Conservation (phyloP, 2,888 invertebrate genomes). For the Phaonia tiefii region DNA sequence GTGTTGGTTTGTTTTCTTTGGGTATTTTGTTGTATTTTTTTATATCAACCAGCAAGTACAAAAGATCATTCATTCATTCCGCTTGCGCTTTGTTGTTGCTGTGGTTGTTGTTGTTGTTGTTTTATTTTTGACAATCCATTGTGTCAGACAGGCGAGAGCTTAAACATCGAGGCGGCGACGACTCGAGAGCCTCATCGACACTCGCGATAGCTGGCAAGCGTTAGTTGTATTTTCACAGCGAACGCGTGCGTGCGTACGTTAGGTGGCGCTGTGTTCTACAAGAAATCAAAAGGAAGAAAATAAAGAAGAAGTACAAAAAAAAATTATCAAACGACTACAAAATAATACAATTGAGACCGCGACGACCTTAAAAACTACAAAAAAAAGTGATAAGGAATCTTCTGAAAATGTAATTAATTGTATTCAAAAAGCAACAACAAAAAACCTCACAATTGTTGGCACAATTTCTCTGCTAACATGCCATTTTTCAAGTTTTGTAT, state of each 20-base stretch:
- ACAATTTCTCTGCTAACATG: no score
- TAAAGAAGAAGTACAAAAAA: not conserved
- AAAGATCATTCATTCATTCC: constrained; percentile 33
- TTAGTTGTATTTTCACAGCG: constrained; percentile 68
- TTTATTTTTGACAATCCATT: constrained; percentile 34
- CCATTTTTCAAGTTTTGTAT: no score
- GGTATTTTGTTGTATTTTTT: constrained; percentile 7
- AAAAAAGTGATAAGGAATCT: no score
- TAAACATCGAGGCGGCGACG: not conserved
- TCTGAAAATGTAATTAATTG: constrained; percentile 7
- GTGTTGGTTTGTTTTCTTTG: constrained; percentile 7
- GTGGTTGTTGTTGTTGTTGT: constrained; percentile 23
- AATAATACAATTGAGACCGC: not conserved
- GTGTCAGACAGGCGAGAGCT: constrained; percentile 16
- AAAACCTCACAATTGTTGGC: no score
- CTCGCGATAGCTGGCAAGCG: constrained; percentile 48
- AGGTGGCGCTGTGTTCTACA: constrained; percentile 61
- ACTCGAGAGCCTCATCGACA: constrained; percentile 51
- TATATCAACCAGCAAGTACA: not conserved
- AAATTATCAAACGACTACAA: not conserved
- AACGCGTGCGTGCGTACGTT: constrained; percentile 67
- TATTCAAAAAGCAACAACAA: no score
- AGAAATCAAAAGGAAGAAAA: constrained; percentile 12
- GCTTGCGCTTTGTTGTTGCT: constrained; percentile 17
- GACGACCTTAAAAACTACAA: no score